Percentiles rank a stretch among this genome's conserved stretches.
phyloP scores from a whole-genome alignment of 1,140 invertebrate species.

The Pogonus chalceus region DNA sequence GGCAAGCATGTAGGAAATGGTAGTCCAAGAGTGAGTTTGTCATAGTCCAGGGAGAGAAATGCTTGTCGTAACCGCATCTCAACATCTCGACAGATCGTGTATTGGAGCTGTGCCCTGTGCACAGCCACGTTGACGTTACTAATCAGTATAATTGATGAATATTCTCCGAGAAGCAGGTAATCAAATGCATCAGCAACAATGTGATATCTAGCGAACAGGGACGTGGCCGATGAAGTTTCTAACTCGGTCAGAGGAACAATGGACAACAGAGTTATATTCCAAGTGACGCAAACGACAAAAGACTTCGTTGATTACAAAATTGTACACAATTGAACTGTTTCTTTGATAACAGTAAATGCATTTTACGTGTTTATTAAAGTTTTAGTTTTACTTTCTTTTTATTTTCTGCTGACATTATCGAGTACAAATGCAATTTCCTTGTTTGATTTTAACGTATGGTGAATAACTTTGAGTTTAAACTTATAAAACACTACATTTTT shows the following conservation, averaged over 20 bases:
- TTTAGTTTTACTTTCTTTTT: not conserved
- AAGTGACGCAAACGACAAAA: not conserved
- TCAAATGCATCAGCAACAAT: not conserved
- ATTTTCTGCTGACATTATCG: not conserved
- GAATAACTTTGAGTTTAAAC: too few species aligned
- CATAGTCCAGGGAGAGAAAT: not conserved
- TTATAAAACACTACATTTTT: too few species aligned
- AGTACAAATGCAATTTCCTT: not conserved
- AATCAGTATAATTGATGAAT: conserved; percentile 1
- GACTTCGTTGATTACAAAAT: not conserved
- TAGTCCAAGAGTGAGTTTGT: not conserved
- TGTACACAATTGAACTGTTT: not conserved
- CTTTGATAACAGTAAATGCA: not conserved
- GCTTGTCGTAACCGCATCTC: not conserved
- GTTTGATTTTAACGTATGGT: too few species aligned
- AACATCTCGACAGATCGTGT: too few species aligned
- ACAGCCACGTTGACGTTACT: not conserved
- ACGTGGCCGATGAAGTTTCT: not conserved
- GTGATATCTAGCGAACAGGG: too few species aligned
- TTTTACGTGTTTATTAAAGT: conserved; percentile 5
- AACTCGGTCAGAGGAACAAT: not conserved
- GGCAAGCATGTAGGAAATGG: not conserved
- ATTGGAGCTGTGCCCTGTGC: too few species aligned
- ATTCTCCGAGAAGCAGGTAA: not conserved
- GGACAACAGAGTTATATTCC: not conserved